These are phyloP conservation scores for Gobionotothen gibberifrons DNA, from an alignment of 2,797 vertebrate species.

Conservation along the genomic window DNA sequence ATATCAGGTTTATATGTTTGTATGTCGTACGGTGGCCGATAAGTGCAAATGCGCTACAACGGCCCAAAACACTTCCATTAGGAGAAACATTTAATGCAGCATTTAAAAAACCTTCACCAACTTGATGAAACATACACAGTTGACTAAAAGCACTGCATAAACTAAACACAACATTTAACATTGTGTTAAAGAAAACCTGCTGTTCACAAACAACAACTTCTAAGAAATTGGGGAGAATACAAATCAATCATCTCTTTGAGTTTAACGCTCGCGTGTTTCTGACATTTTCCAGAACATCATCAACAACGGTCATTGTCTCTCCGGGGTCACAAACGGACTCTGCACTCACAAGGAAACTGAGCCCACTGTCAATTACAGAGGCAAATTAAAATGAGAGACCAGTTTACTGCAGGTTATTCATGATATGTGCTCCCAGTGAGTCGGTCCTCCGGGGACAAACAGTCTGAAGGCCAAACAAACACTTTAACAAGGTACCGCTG, in stretches of 20 bases:
- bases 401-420: conserved; percentile 55
- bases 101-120: no score
- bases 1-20: no score
- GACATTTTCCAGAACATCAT: conserved; percentile 60
- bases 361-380: conserved; percentile 51
- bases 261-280: conserved; percentile 35
- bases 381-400: conserved; percentile 49
- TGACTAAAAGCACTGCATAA: no score
- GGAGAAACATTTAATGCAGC: no score
- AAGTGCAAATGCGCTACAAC: no score
- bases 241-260: conserved; percentile 51
- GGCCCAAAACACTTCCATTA: no score
- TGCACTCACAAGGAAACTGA: conserved; percentile 26
- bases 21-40: no score
- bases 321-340: conserved; percentile 39
- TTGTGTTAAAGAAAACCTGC: conserved; percentile 19
- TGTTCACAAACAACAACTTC: conserved; percentile 28
- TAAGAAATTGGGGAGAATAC: conserved; percentile 1
- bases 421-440: conserved; percentile 22
- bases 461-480: conserved; percentile 55
- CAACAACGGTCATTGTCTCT: conserved; percentile 38
- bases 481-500: conserved; percentile 58
- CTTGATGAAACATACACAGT: no score
- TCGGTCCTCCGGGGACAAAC: conserved; percentile 36
- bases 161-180: background rate